phyloP scores from a whole-genome alignment of 2,113 vertebrate species.

The Python bivittatus region DNA sequence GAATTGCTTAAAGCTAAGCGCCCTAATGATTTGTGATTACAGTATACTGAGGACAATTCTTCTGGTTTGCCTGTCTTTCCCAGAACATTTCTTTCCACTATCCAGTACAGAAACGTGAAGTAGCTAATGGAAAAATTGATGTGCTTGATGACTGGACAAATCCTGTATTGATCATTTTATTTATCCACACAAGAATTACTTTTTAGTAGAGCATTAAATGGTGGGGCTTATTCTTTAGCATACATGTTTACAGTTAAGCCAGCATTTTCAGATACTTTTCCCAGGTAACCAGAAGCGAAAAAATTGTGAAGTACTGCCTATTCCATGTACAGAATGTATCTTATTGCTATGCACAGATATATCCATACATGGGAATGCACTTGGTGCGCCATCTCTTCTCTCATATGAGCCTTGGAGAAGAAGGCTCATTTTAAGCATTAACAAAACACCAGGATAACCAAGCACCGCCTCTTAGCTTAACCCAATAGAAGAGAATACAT shows the following conservation, averaged over 20 bases:
- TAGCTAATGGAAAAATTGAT: not conserved
- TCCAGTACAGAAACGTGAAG: not conserved
- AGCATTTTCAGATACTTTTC: not conserved
- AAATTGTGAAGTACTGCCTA: not conserved
- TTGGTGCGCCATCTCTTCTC: too few species aligned
- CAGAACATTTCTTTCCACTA: not conserved
- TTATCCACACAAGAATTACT: not conserved
- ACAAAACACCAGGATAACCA: too few species aligned
- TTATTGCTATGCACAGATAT: not conserved
- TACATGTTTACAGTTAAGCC: not conserved
- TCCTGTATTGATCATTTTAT: not conserved
- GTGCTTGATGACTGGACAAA: not conserved
- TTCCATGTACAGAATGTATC: not conserved
- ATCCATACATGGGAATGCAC: not conserved
- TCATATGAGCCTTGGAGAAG: too few species aligned
- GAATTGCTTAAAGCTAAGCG: not conserved
- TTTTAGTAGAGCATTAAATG: not conserved
- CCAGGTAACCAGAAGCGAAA: not conserved
- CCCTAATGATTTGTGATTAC: not conserved
- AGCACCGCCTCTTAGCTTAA: too few species aligned
- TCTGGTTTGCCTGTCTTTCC: not conserved
- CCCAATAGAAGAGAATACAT: too few species aligned
- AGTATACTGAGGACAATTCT: not conserved
- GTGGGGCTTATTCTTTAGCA: not conserved
- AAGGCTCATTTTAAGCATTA: too few species aligned